These are phyloP conservation scores for Tribolium madens DNA, from an alignment of 1,140 invertebrate species.

Conservation along the genomic window DNA sequence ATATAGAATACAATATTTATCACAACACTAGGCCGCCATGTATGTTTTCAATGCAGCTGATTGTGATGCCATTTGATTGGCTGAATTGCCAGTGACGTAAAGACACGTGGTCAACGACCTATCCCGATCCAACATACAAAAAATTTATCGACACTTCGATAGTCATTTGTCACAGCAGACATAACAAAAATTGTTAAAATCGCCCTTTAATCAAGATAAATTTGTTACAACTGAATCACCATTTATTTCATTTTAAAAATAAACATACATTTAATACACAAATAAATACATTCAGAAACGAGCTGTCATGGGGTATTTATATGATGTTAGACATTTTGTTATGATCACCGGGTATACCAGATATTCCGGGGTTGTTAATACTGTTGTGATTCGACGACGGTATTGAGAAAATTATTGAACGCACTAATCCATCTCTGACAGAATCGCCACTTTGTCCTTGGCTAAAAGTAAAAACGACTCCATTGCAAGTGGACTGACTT, in stretches of 20 bases:
- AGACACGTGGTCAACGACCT: conserved; percentile 35
- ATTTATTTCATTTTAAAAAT: conserved; percentile 7
- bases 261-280: background rate
- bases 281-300: conserved; percentile 13
- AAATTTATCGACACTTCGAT: background rate
- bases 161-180: background rate
- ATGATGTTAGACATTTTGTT: conserved; percentile 51
- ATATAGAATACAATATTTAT: conserved; percentile 33
- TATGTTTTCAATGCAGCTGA: conserved; percentile 45
- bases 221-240: background rate
- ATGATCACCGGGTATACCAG: conserved; percentile 54
- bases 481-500: conserved; percentile 72
- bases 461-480: conserved; percentile 80
- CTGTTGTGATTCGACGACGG: conserved; percentile 54
- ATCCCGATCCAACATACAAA: background rate
- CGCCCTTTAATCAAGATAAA: background rate
- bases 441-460: conserved; percentile 75
- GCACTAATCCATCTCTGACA: conserved; percentile 78
- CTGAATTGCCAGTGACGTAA: conserved; percentile 2
- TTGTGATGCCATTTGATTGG: conserved; percentile 28
- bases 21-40: conserved; percentile 44
- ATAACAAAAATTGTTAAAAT: background rate
- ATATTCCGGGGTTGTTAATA: conserved; percentile 52
- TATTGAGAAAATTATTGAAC: conserved; percentile 77
- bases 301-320: conserved; percentile 33